Percentiles rank a stretch among this genome's conserved stretches.
Conservation (phyloP, 2,888 invertebrate genomes). For the Troides aeacus region DNA sequence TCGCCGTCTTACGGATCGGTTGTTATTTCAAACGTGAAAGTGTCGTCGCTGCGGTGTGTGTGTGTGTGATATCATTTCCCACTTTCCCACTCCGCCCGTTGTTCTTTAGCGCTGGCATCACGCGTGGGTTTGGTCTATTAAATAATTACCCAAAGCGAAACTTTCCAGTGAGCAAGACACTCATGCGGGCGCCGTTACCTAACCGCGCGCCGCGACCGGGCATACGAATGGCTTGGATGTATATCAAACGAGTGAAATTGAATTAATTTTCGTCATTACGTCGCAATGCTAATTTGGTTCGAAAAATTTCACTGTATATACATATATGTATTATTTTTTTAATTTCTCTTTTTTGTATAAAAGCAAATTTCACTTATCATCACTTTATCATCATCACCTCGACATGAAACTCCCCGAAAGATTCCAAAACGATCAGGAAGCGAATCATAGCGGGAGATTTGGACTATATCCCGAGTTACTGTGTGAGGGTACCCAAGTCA, state of each 20-base stretch:
- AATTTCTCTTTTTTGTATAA: too few species aligned
- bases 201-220: background rate
- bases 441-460: too few species aligned
- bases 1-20: too few species aligned
- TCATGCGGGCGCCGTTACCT: background rate
- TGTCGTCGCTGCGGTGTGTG: background rate
- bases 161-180: background rate
- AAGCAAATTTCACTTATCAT: too few species aligned
- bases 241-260: background rate
- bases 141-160: background rate
- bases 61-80: background rate
- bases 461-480: too few species aligned
- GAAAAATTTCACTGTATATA: too few species aligned
- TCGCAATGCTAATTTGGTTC: too few species aligned
- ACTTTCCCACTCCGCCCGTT: constrained; percentile 11
- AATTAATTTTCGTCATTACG: background rate
- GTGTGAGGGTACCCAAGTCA: too few species aligned
- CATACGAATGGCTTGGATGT: background rate
- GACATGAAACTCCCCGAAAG: too few species aligned
- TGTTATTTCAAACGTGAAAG: background rate
- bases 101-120: constrained; percentile 8
- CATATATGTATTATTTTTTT: too few species aligned
- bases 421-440: too few species aligned
- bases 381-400: too few species aligned
- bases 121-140: background rate